Evolutionary conservation across 2,797 vertebrate genomes (phyloP).

Genomic region (Hipposideros larvatus): DNA sequence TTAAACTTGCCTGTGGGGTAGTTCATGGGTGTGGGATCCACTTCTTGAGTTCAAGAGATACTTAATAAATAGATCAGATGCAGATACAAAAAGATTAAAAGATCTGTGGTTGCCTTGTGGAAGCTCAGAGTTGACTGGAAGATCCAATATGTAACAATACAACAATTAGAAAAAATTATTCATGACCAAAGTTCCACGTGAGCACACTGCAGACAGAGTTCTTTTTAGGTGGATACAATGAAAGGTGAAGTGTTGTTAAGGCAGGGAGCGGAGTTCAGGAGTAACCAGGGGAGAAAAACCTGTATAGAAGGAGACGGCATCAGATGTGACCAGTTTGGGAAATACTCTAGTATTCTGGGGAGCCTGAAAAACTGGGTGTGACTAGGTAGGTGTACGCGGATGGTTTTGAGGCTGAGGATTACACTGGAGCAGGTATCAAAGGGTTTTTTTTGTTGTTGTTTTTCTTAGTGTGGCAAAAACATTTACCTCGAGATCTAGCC

Average conservation of each 20-base stretch:
- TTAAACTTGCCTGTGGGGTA: background rate
- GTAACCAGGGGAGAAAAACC: background rate
- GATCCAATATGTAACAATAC: background rate
- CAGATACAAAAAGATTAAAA: background rate
- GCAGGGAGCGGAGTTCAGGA: background rate
- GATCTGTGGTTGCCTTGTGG: background rate
- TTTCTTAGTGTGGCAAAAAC: background rate
- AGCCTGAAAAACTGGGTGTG: background rate
- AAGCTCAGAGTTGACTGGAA: background rate
- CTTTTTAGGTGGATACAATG: background rate
- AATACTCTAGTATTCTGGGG: background rate
- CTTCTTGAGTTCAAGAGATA: background rate
- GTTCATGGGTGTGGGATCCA: background rate
- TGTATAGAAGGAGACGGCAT: background rate
- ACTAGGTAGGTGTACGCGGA: rapidly evolving
- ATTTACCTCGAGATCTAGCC: background rate
- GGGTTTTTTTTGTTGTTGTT: too few relatives aligned
- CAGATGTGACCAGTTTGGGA: background rate
- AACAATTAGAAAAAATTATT: background rate
- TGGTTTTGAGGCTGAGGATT: background rate
- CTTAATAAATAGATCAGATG: background rate
- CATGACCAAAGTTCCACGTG: background rate
- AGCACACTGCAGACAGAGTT: background rate
- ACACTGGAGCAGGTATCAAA: background rate
- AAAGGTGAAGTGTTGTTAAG: background rate